Conservation (phyloP, 2,113 vertebrate genomes). For the Cynoglossus semilaevis region DNA sequence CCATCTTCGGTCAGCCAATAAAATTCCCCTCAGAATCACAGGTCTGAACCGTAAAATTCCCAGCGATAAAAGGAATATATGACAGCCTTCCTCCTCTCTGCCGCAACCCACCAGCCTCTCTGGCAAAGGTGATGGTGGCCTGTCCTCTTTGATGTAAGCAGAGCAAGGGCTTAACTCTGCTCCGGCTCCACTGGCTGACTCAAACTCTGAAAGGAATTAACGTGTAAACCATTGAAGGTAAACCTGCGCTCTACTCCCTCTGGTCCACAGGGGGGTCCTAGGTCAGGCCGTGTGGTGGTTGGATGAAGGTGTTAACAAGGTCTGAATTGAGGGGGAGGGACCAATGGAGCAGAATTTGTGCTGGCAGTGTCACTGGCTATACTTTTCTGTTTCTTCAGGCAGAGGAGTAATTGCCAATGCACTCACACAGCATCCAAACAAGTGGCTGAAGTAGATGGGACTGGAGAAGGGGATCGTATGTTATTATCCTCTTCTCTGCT, state of each 20-base stretch:
- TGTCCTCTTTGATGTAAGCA: slow-evolving; percentile 62
- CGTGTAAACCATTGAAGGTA: slow-evolving; percentile 58
- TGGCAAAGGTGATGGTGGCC: slow-evolving; percentile 42
- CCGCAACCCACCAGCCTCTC: slow-evolving; percentile 15
- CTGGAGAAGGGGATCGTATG: slow-evolving; percentile 47
- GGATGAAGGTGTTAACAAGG: slow-evolving; percentile 22
- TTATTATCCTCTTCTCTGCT: slow-evolving; percentile 44
- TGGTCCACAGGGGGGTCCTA: slow-evolving; percentile 31
- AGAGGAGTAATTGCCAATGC: slow-evolving; percentile 14
- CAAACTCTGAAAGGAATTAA: slow-evolving; percentile 55
- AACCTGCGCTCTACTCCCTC: slow-evolving; percentile 35
- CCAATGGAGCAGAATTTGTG: not conserved
- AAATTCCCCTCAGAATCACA: slow-evolving; percentile 66
- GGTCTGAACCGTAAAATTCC: slow-evolving; percentile 63
- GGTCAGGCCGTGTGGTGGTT: slow-evolving; percentile 19
- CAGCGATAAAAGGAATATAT: slow-evolving; percentile 64
- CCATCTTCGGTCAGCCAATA: slow-evolving; percentile 58
- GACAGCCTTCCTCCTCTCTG: slow-evolving; percentile 31
- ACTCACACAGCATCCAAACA: slow-evolving; percentile 25
- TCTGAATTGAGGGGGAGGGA: not conserved
- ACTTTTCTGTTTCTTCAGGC: slow-evolving; percentile 28
- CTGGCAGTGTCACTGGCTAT: slow-evolving; percentile 9
- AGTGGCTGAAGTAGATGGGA: slow-evolving; percentile 29
- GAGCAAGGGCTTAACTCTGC: slow-evolving; percentile 54
- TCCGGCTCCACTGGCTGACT: slow-evolving; percentile 55